Evolutionary conservation across 2,888 invertebrate genomes (phyloP).

Genomic region (Siphlonurus alternatus): DNA sequence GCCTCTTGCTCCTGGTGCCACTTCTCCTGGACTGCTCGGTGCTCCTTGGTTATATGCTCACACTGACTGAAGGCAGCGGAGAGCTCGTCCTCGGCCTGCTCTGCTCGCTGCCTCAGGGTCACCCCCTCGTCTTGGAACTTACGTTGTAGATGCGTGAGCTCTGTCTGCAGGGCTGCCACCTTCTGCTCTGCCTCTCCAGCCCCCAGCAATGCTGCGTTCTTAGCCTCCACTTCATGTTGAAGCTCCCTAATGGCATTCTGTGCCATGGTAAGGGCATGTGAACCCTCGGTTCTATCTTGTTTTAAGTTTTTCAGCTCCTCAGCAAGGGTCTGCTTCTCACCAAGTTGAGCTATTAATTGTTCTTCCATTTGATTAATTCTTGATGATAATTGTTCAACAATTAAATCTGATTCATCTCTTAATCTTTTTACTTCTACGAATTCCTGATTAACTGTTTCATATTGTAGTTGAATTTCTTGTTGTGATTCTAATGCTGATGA

Average conservation of each 20-base stretch:
- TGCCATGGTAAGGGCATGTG: conserved; percentile 13
- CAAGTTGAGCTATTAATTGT: conserved; percentile 27
- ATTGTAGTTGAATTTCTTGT: not conserved
- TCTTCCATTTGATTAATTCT: conserved; percentile 11
- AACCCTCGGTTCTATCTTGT: conserved; percentile 22
- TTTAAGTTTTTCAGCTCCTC: conserved; percentile 25
- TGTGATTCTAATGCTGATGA: not conserved
- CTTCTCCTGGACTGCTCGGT: not conserved
- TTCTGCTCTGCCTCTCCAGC: not conserved
- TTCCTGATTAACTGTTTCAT: conserved; percentile 29
- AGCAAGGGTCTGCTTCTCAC: conserved; percentile 30
- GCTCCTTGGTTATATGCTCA: not conserved
- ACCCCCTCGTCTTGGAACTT: not conserved
- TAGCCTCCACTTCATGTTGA: conserved; percentile 17
- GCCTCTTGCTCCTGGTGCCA: not conserved
- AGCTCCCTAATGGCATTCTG: conserved; percentile 17
- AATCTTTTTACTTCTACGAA: conserved; percentile 15
- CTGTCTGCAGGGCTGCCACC: not conserved
- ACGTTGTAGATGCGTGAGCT: not conserved
- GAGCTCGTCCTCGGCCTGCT: conserved; percentile 20
- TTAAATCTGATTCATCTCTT: conserved; percentile 9
- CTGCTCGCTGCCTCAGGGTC: conserved; percentile 7
- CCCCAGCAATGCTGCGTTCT: conserved; percentile 12
- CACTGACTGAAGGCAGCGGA: conserved; percentile 2
- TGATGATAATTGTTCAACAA: conserved; percentile 24